Conservation (phyloP, 2,888 invertebrate species). For the Melanophora roralis region DNA sequence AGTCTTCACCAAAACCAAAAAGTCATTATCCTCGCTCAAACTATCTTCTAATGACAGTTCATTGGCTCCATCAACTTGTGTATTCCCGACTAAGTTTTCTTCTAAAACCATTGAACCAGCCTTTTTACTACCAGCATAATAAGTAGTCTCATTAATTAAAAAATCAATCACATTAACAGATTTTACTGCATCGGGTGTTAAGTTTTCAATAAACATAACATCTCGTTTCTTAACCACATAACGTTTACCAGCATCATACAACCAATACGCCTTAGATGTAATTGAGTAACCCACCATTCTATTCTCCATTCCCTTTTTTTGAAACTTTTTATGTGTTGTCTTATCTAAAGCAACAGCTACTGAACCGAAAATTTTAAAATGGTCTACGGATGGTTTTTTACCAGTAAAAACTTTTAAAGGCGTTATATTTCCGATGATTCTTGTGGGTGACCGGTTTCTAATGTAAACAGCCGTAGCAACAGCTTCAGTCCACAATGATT, state of each 20-base stretch:
- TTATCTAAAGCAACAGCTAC: slow-evolving; percentile 5
- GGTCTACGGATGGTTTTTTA: not conserved
- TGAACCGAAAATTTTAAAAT: slow-evolving; percentile 14
- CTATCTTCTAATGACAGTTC: not conserved
- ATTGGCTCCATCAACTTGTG: too few species aligned
- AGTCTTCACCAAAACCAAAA: not conserved
- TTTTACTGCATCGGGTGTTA: not conserved
- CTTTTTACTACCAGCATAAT: too few species aligned
- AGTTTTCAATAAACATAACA: not conserved
- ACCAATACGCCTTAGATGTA: slow-evolving; percentile 33
- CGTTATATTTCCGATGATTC: not conserved
- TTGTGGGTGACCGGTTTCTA: not conserved
- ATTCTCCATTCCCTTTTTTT: slow-evolving; percentile 7
- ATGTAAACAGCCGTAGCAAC: not conserved
- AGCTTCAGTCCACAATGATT: not conserved
- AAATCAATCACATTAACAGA: not conserved
- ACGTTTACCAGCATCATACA: slow-evolving; percentile 12
- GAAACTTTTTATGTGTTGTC: slow-evolving; percentile 13
- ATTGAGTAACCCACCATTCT: slow-evolving; percentile 15
- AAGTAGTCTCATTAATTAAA: not conserved
- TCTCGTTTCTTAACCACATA: not conserved
- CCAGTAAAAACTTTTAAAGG: not conserved
- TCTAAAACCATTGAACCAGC: too few species aligned
- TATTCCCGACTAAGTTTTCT: too few species aligned
- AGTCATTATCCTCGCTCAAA: not conserved